Percentiles rank a stretch among this genome's conserved stretches.
Conservation (phyloP, 37 sponge, comb jelly and placozoan genomes). For the Diacarnus erythraeanus region DNA sequence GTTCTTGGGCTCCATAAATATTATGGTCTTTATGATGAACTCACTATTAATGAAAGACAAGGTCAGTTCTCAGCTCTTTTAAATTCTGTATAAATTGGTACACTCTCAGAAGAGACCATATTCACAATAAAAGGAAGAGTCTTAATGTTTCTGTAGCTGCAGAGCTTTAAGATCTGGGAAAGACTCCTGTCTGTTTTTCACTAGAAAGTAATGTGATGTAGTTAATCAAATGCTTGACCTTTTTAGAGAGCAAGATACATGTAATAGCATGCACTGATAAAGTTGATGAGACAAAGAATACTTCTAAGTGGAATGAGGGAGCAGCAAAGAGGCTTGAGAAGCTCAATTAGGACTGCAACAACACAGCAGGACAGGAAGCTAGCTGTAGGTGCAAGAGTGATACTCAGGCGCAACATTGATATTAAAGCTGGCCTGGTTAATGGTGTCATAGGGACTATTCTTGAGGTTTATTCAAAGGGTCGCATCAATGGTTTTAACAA, state of each 20-base stretch:
- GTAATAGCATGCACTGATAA: constrained; percentile 36
- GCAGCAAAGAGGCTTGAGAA: constrained; percentile 48
- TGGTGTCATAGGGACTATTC: constrained; percentile 56
- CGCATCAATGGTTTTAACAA: no score
- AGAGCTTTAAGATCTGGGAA: constrained; percentile 16
- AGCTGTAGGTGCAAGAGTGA: constrained; percentile 65
- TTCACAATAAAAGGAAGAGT: constrained; percentile 19
- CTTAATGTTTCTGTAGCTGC: background rate
- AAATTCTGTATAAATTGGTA: no score
- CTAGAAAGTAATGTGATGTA: constrained; percentile 31
- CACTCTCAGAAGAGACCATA: constrained; percentile 3
- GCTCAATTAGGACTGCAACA: constrained; percentile 65
- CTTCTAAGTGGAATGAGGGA: constrained; percentile 44
- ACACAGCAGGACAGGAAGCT: constrained; percentile 70
- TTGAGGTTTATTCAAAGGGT: background rate
- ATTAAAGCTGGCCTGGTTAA: constrained; percentile 58
- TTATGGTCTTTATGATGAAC: constrained; percentile 53
- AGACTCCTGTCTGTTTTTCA: constrained; percentile 61
- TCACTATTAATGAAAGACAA: constrained; percentile 77
- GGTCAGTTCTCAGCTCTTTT: no score
- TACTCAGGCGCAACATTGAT: constrained; percentile 67
- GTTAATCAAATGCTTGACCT: background rate
- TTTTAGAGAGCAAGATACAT: background rate
- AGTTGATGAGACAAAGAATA: constrained; percentile 56
- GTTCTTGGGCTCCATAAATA: constrained; percentile 54